phyloP scores from a whole-genome alignment of 2,113 vertebrate genomes.

The Cnemophilus loriae region DNA sequence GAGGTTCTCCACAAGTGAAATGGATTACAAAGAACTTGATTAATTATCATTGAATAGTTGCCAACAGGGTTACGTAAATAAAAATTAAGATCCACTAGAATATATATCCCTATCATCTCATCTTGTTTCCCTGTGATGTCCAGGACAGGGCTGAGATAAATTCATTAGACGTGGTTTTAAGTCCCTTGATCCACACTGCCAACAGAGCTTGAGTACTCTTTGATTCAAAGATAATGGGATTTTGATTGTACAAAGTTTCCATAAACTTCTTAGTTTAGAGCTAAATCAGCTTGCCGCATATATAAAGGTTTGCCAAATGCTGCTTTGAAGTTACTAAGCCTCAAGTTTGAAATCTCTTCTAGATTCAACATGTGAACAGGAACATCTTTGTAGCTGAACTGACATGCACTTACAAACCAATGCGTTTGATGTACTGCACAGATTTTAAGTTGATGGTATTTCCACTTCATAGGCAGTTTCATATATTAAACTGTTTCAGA shows the following conservation, averaged over 20 bases:
- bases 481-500: neutral
- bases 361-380: neutral
- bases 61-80: neutral
- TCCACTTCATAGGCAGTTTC: neutral
- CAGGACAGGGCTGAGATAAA: neutral
- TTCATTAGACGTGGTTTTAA: neutral
- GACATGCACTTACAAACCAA: neutral
- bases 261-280: neutral
- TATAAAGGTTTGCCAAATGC: neutral
- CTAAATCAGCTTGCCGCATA: neutral
- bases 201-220: neutral
- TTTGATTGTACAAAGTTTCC: slow-evolving; percentile 12
- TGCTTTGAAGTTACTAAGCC: slow-evolving; percentile 10
- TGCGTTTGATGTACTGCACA: neutral
- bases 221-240: slow-evolving; percentile 9
- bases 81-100: neutral
- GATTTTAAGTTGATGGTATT: neutral
- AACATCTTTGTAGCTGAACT: neutral
- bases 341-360: neutral
- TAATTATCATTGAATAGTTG: neutral
- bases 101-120: neutral
- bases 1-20: neutral
- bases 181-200: neutral
- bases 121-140: neutral
- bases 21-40: neutral